Base-by-base conservation (phyloP, 2,797 vertebrate species). In the Nyctalus aviator region DNA sequence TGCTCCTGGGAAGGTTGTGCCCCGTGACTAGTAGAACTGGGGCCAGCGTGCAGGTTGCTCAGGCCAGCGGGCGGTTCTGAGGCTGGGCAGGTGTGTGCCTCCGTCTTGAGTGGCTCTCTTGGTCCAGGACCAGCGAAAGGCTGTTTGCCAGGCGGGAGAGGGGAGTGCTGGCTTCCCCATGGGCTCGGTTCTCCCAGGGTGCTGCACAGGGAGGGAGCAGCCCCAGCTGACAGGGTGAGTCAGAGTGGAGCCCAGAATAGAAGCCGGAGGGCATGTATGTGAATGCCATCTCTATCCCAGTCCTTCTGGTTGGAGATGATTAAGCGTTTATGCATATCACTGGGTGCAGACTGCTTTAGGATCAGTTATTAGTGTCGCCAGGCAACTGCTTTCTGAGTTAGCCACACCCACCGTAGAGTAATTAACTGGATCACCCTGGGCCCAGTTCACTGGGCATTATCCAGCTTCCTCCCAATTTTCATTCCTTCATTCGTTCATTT, bases 211-310 rank as follows among this genome's bases (percentile, higher is more conserved):
- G 66, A 53, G 62, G 20, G 69, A 91, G 68, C 59, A 7, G 14
- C 27, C 78, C 44, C 55, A 84, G 90, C 93, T 92, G 78, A 83
- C 57, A 17, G 82, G 69, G 76, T 96, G 95, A 96, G 85, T 96
- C 96, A 96, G 77, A 90, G 86, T 35, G 32, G 73, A 72, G 71
- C 88, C 88, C 78, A 93, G 88, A 97, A 96, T 88, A 97, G 95
- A 93, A 94, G 44, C 50, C n/a, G 0, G 35, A 92, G 91, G 94
- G 77, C 89, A 92, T 5, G 55, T 32, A 62, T 48, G 30, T 23
- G 8, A 55, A 79, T 92, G 71, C 71, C 53, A 4, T 13, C 46
- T 25, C 72, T 64, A 6, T 92, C 71, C 77, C 59, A 64, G 94
- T 46, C 44, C 0, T 87, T 86, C 23, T 75, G 30, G 68, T 71